Evolutionary conservation across 92 coral and sea anemone species (phyloP).

Genomic region (Montipora capitata): DNA sequence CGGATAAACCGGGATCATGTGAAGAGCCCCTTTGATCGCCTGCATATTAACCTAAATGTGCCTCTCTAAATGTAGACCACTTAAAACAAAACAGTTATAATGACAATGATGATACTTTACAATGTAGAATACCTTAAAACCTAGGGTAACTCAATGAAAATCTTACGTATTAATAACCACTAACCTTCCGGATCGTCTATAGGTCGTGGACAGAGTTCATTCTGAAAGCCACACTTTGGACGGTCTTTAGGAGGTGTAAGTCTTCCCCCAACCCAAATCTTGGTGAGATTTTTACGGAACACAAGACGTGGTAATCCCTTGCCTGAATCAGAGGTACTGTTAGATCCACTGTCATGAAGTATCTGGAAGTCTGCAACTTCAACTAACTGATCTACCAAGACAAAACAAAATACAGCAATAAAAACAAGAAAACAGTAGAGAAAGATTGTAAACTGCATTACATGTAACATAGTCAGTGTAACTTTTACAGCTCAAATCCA

Average conservation of each 20-base stretch:
- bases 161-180: neutral
- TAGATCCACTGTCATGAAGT: constrained; percentile 50
- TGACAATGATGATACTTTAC: too few relatives aligned
- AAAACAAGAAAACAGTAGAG: neutral
- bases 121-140: neutral
- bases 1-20: too few relatives aligned
- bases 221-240: constrained; percentile 88
- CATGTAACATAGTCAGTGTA: too few relatives aligned
- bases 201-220: constrained; percentile 74
- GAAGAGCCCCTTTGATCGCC: too few relatives aligned
- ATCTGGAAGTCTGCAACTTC: constrained; percentile 80
- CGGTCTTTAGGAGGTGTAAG: constrained; percentile 80
- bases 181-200: constrained; percentile 9
- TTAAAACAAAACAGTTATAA: too few relatives aligned
- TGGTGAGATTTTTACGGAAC: constrained; percentile 56
- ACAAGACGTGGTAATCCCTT: constrained; percentile 69
- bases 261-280: constrained; percentile 82
- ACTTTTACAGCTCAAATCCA: too few relatives aligned
- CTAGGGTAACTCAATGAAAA: too few relatives aligned
- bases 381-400: constrained; percentile 41
- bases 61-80: too few relatives aligned
- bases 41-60: too few relatives aligned
- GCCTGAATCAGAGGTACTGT: constrained; percentile 13
- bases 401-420: too few relatives aligned
- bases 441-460: neutral